A percentile compares a stretch with the other conserved stretches of the same genome.
Conservation (phyloP, 2,113 vertebrate genomes). For the Phyllostomus discolor region DNA sequence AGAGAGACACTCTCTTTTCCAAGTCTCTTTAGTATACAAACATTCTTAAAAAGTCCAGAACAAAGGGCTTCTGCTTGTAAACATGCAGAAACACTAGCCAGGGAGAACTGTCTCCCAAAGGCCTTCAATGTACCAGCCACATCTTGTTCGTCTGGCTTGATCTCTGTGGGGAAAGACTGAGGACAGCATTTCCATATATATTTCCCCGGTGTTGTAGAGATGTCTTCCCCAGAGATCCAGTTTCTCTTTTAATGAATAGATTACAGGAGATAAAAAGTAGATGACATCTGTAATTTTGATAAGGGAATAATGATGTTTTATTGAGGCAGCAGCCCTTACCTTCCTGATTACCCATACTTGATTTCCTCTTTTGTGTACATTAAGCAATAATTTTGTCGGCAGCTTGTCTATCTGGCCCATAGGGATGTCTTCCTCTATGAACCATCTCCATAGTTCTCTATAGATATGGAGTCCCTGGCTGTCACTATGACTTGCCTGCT, state of each 20-base stretch:
- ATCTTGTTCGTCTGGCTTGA: not conserved
- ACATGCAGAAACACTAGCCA: not conserved
- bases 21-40: not conserved
- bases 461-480: not conserved
- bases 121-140: not conserved
- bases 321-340: not conserved
- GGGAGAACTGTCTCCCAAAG: not conserved
- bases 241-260: constrained; percentile 20
- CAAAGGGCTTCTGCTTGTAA: not conserved
- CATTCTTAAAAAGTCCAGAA: not conserved
- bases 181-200: constrained; percentile 31
- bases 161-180: constrained; percentile 15
- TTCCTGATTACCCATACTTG: not conserved
- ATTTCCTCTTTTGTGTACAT: not conserved
- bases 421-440: not conserved
- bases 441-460: not conserved
- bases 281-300: not conserved
- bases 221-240: not conserved
- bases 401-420: not conserved
- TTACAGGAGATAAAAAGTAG: not conserved
- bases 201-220: not conserved
- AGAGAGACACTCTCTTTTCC: not conserved
- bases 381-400: not conserved
- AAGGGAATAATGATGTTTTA: not conserved
- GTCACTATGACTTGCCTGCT: not conserved